These are phyloP conservation scores for Drosophila saltans DNA, from an alignment of 1,140 invertebrate genomes.

Conservation along the genomic window DNA sequence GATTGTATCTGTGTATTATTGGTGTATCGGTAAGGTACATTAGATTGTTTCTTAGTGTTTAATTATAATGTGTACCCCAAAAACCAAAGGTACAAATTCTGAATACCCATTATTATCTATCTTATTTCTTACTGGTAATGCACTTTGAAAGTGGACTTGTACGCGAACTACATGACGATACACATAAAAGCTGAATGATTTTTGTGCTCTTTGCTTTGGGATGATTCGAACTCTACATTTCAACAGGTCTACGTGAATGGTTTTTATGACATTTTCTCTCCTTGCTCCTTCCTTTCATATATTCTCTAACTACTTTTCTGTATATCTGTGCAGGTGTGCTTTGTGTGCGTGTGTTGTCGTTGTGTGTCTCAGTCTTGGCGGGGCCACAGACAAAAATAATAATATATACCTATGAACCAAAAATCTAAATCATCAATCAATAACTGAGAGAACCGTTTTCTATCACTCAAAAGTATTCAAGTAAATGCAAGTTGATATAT, in stretches of 20 bases:
- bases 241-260: not conserved
- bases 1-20: conserved; percentile 28
- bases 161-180: not conserved
- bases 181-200: conserved; percentile 5
- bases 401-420: not conserved
- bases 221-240: not conserved
- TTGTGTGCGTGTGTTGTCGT: not conserved
- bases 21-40: conserved; percentile 64
- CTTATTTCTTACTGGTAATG: conserved; percentile 20
- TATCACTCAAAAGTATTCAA: not conserved
- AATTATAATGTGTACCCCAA: conserved; percentile 27
- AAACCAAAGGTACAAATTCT: conserved; percentile 29
- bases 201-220: conserved; percentile 1
- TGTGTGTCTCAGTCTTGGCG: not conserved
- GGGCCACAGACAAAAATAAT: too few species aligned
- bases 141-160: conserved; percentile 43
- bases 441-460: not conserved
- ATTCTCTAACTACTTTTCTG: not conserved
- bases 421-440: not conserved
- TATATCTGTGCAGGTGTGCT: too few species aligned
- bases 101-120: conserved; percentile 38
- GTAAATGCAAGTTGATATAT: conserved; percentile 6
- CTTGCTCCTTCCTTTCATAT: not conserved
- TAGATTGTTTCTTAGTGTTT: conserved; percentile 72
- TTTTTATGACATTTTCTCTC: not conserved